phyloP scores from a whole-genome alignment of 2,888 invertebrate genomes.

The Leucophenga montana region DNA sequence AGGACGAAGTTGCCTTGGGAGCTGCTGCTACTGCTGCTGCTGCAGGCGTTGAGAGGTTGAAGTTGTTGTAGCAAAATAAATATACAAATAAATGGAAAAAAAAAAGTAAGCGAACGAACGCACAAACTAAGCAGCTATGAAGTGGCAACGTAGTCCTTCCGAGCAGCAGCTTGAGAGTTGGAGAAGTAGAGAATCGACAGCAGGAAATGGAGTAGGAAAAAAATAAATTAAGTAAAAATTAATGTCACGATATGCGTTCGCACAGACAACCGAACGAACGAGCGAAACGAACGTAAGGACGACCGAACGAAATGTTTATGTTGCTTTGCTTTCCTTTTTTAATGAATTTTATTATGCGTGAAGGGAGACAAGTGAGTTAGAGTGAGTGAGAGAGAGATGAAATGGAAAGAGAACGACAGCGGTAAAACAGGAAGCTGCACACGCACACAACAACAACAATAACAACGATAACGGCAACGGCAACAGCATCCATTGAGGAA shows the following conservation, averaged over 20 bases:
- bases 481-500: conserved; percentile 4
- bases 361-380: conserved; percentile 26
- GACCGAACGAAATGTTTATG: conserved; percentile 1
- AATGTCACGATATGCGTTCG: conserved; percentile 53
- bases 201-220: conserved; percentile 54
- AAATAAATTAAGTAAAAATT: conserved; percentile 69
- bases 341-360: conserved; percentile 64
- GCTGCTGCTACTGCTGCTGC: neutral
- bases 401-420: conserved; percentile 28
- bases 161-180: conserved; percentile 1
- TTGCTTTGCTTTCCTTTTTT: conserved; percentile 48
- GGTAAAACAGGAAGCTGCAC: conserved; percentile 19
- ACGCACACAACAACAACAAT: conserved; percentile 60
- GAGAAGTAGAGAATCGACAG: conserved; percentile 25
- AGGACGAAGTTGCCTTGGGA: neutral
- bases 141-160: conserved; percentile 25
- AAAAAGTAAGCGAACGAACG: conserved; percentile 28
- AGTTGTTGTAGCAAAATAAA: conserved; percentile 57
- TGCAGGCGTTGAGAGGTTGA: neutral
- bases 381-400: neutral
- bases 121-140: neutral
- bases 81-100: conserved; percentile 56
- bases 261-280: neutral
- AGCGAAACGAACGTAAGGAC: conserved; percentile 10
- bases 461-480: conserved; percentile 15